Base-by-base conservation (phyloP, 2,888 invertebrate genomes). In the Noctua janthe region DNA sequence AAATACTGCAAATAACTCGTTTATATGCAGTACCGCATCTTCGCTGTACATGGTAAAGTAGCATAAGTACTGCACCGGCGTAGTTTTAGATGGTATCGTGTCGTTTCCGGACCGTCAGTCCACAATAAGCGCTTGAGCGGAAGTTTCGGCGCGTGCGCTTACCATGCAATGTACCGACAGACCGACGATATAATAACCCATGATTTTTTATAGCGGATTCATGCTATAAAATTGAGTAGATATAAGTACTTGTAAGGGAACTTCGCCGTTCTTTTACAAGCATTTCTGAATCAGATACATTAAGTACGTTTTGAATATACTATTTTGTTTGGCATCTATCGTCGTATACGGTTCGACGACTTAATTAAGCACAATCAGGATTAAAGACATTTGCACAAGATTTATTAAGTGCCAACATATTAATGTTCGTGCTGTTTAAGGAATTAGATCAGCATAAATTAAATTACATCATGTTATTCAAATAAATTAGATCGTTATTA, bases 131-230 rank as follows among this genome's bases (percentile, higher is more conserved):
- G 74, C 88, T 88, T 86, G 86, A 86, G 91, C 96, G 96, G 96
- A 96, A 95, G 94, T 90, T 86, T 78, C 90, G 94, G 95, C 96
- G 95, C 96, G 96, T 95, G 96, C 95, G 94, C 92, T 89, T 91
- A 88, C 92, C 93, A 92, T 91, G 93, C 92, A 90, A 91, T 92
- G 88, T 91, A 91, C 91, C 89, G 87, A 84, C 88, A 74, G 77
- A 49, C 71, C 78, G 78, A 67, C 78, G 71, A 66, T 80, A 82
- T 85, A 83, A 88, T 88, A 76, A 80, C 82, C 90, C 88, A 81
- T 89, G 86, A 87, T 86, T 86, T 87, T 92, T 92, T 90, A 91
- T 87, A 84, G 87, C 85, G 86, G 86, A 87, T 86, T 90, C 81
- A 72, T 73, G 81, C 77, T 81, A 80, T 85, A 81, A 78, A 80